phyloP scores from a whole-genome alignment of 2,113 vertebrate species.

The Dascyllus trimaculatus region DNA sequence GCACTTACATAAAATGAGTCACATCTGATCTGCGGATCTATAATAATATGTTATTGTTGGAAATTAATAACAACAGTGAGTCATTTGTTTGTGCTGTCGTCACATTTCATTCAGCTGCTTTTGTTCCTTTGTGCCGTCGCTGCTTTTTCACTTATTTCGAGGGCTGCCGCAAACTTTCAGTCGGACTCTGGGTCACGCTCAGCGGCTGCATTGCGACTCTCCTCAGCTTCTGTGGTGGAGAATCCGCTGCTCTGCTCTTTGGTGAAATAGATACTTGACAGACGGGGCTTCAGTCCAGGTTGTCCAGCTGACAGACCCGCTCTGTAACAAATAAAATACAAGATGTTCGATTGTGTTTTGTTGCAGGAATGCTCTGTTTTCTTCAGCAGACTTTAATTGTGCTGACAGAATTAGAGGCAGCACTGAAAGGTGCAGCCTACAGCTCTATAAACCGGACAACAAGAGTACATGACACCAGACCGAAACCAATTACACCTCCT shows the following conservation, averaged over 20 bases:
- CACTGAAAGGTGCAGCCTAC: no score
- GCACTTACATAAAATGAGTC: background rate
- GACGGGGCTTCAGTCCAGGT: background rate
- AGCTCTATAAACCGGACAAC: background rate
- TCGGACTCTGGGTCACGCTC: background rate
- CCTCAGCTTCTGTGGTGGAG: background rate
- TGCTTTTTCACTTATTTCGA: constrained; percentile 1
- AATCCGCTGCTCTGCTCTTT: background rate
- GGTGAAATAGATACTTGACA: constrained; percentile 7
- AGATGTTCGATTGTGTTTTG: background rate
- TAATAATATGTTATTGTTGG: background rate
- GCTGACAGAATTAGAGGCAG: no score
- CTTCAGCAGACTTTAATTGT: background rate
- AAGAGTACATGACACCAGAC: background rate
- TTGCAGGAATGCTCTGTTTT: background rate
- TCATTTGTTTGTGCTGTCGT: background rate
- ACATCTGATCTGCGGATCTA: constrained; percentile 8
- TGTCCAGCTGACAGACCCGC: background rate
- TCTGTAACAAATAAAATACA: background rate
- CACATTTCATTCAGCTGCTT: constrained; percentile 2
- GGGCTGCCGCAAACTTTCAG: background rate
- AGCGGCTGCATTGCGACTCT: background rate
- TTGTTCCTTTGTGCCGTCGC: constrained; percentile 4
- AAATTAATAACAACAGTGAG: background rate
- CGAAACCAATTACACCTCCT: constrained; percentile 37